Conservation (phyloP, 2,113 vertebrate genomes). For the Beaufortia kweichowensis region DNA sequence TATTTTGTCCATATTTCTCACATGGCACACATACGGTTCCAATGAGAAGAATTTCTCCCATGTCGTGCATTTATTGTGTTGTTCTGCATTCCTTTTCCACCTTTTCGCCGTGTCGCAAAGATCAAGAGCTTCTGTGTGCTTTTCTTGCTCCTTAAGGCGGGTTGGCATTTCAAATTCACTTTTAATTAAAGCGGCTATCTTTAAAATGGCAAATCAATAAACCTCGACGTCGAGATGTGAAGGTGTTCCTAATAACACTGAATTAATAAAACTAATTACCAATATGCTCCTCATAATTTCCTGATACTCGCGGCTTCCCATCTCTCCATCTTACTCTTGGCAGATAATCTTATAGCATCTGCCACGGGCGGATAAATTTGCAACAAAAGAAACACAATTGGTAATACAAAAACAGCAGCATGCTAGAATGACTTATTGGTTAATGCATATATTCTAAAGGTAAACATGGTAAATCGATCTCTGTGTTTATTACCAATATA, state of each 20-base stretch:
- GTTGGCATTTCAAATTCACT: slow-evolving; percentile 24
- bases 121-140: neutral
- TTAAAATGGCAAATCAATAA: slow-evolving; percentile 37
- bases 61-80: neutral
- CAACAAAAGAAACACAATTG: neutral
- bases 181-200: slow-evolving; percentile 16
- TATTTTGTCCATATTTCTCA: neutral
- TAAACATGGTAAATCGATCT: too few relatives aligned
- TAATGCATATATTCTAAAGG: too few relatives aligned
- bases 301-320: neutral
- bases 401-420: neutral
- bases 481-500: too few relatives aligned
- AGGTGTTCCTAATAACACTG: slow-evolving; percentile 28
- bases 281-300: neutral
- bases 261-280: slow-evolving; percentile 22
- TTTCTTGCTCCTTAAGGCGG: neutral
- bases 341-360: neutral
- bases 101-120: neutral
- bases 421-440: too few relatives aligned
- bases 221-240: neutral
- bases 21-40: neutral
- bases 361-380: neutral
- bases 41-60: neutral
- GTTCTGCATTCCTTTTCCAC: neutral
- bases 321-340: neutral